A percentile compares a stretch with the other conserved stretches of the same genome.
phyloP scores from a whole-genome alignment of 2,888 invertebrate genomes.

The Temnothorax rugatulus region DNA sequence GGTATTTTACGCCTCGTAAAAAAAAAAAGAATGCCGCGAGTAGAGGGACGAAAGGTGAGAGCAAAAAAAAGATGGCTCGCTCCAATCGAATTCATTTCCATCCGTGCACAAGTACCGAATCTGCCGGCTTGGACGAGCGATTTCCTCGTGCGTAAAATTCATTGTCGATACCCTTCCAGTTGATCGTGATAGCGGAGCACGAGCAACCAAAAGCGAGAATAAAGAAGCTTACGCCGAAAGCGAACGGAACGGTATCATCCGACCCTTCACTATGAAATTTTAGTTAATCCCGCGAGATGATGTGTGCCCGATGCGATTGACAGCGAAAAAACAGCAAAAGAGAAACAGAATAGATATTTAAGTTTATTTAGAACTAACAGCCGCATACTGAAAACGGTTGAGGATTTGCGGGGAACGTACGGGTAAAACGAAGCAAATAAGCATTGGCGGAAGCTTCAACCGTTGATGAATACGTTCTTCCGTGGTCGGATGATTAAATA shows the following conservation, averaged over 20 bases:
- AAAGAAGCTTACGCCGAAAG: slow-evolving; percentile 48
- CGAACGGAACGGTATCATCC: slow-evolving; percentile 32
- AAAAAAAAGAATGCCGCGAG: slow-evolving; percentile 43
- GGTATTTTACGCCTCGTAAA: slow-evolving; percentile 65
- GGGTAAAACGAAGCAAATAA: slow-evolving; percentile 37
- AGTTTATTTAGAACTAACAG: background rate
- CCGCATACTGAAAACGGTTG: background rate
- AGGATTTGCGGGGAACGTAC: slow-evolving; percentile 16
- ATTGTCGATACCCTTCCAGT: slow-evolving; percentile 59
- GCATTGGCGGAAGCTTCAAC: slow-evolving; percentile 56
- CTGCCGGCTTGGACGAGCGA: slow-evolving; percentile 64
- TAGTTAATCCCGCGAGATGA: slow-evolving; percentile 18
- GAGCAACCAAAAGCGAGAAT: slow-evolving; percentile 45
- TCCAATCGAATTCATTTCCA: slow-evolving; percentile 69
- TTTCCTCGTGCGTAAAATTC: slow-evolving; percentile 70
- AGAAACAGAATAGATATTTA: background rate
- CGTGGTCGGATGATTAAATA: slow-evolving; percentile 75
- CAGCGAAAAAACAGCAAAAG: slow-evolving; percentile 8
- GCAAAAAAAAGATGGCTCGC: slow-evolving; percentile 55
- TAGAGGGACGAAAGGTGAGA: slow-evolving; percentile 45
- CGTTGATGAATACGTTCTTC: slow-evolving; percentile 69
- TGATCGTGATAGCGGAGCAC: slow-evolving; percentile 55
- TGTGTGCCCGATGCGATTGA: slow-evolving; percentile 16
- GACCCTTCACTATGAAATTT: slow-evolving; percentile 50
- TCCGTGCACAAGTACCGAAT: slow-evolving; percentile 64